Conservation (phyloP, 2,888 invertebrate genomes). For the Amiota communis region DNA sequence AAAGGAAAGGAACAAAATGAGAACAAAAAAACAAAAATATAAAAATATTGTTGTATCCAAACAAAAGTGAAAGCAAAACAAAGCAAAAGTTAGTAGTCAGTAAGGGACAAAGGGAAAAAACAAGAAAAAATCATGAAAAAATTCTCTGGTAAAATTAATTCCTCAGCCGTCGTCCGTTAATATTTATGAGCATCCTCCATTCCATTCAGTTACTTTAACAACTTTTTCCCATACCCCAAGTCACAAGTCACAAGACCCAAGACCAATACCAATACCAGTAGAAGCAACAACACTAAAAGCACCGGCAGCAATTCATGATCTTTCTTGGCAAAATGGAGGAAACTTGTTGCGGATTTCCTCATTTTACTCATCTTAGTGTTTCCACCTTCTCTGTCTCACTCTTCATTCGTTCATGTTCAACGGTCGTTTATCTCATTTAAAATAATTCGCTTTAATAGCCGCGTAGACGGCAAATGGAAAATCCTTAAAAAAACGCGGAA, state of each 20-base stretch:
- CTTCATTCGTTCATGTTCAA: background rate
- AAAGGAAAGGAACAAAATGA: background rate
- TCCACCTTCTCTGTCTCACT: background rate
- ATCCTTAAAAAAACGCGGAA: background rate
- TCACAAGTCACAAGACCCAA: background rate
- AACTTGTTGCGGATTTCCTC: conserved; percentile 1
- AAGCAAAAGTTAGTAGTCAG: background rate
- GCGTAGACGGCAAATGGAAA: background rate
- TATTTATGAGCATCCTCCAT: conserved; percentile 13
- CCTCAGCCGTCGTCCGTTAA: conserved; percentile 1
- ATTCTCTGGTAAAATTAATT: background rate
- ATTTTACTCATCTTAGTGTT: background rate
- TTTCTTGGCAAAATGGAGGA: background rate
- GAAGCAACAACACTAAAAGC: too few species aligned
- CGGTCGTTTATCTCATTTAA: conserved; percentile 19
- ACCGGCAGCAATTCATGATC: too few species aligned
- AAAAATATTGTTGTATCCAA: background rate
- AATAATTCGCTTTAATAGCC: conserved; percentile 21
- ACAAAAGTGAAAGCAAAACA: background rate
- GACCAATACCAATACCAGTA: too few species aligned
- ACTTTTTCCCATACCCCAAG: background rate
- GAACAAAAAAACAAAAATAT: background rate
- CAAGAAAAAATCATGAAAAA: background rate
- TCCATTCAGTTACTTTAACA: background rate
- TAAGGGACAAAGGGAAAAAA: background rate